Conservation (phyloP, 2,797 vertebrate genomes). For the Enteromius unitaeniatus region DNA sequence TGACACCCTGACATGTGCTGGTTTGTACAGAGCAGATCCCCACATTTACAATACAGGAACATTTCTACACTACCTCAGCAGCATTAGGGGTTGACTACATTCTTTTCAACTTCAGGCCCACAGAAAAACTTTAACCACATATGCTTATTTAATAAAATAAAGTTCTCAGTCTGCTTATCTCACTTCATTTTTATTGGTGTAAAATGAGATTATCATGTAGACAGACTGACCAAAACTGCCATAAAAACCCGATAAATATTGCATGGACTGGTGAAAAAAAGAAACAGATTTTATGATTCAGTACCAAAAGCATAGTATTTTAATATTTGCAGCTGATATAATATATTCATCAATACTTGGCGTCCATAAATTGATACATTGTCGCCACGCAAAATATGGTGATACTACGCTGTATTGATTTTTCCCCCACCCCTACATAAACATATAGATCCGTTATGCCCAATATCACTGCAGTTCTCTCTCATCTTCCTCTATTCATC, state of each 20-base stretch:
- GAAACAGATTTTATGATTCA: not conserved
- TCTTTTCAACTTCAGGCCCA: not conserved
- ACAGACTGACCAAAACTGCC: not conserved
- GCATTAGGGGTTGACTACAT: not conserved
- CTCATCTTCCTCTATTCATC: not conserved
- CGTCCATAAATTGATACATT: not conserved
- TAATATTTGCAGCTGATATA: not conserved
- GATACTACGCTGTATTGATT: not conserved
- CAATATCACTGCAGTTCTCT: not conserved
- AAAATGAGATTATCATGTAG: not conserved
- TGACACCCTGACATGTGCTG: conserved; percentile 18
- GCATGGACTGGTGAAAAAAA: not conserved
- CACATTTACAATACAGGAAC: conserved; percentile 13
- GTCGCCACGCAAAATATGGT: not conserved
- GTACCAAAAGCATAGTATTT: not conserved
- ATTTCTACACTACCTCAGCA: not conserved
- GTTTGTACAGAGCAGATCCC: conserved; percentile 18
- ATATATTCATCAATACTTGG: not conserved
- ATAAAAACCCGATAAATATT: not conserved
- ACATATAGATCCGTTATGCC: not conserved
- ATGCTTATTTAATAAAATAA: not conserved
- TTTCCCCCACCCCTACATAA: not conserved
- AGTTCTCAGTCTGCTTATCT: not conserved
- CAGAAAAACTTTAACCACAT: not conserved
- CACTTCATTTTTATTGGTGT: not conserved